These are phyloP conservation scores for Smittia sp. DNA, from an alignment of 2,888 invertebrate genomes.

Conservation along the genomic window DNA sequence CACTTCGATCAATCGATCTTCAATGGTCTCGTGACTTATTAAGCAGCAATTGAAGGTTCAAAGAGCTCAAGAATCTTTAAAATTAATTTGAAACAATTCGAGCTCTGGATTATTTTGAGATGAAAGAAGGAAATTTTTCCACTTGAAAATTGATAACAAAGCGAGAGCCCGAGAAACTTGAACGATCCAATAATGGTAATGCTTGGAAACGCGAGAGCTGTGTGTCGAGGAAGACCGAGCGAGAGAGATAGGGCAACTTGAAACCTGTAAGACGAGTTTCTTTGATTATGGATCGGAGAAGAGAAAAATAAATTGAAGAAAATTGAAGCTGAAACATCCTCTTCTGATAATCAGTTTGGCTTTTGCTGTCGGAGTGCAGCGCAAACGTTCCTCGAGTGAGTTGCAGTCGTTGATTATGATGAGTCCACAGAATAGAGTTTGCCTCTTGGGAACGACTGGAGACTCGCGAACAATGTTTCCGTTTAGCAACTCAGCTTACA, in stretches of 20 bases:
- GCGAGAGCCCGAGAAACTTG: background rate
- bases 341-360: background rate
- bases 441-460: background rate
- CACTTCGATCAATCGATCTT: too few relatives aligned
- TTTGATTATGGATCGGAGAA: slow-evolving; percentile 5
- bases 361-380: background rate
- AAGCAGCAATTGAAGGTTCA: background rate
- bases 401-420: slow-evolving; percentile 16
- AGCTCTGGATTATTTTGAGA: background rate
- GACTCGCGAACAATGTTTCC: too few relatives aligned
- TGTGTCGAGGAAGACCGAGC: background rate
- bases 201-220: background rate
- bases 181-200: slow-evolving; percentile 37
- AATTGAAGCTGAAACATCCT: slow-evolving; percentile 5
- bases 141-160: slow-evolving; percentile 27
- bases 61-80: background rate
- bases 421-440: slow-evolving; percentile 16
- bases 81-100: slow-evolving; percentile 35
- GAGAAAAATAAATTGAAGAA: background rate
- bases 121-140: slow-evolving; percentile 10
- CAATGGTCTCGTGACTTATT: too few relatives aligned
- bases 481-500: slow-evolving; percentile 1
- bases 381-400: background rate
- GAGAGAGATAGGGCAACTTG: too few relatives aligned
- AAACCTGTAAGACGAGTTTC: slow-evolving; percentile 33